Conservation (phyloP, 2,113 vertebrate genomes). For the Polyodon spathula region DNA sequence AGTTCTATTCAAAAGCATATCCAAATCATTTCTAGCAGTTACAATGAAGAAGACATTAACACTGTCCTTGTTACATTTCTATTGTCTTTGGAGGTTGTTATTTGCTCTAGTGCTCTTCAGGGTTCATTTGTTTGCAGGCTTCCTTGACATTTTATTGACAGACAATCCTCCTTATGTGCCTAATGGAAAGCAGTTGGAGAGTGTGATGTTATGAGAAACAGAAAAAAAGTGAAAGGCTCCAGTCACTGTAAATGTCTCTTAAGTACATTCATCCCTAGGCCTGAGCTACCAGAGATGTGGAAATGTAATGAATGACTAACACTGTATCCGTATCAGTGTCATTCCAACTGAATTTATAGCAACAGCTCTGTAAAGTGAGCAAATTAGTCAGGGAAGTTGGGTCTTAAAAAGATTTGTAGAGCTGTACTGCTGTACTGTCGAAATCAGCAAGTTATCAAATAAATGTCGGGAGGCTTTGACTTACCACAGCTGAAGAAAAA, state of each 20-base stretch:
- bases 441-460: too few relatives aligned
- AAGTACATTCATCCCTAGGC: background rate
- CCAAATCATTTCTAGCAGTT: too few relatives aligned
- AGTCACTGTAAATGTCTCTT: background rate
- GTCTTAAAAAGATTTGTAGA: conserved; percentile 38
- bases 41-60: background rate
- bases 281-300: too few relatives aligned
- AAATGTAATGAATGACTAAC: too few relatives aligned
- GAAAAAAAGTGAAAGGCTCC: conserved; percentile 37
- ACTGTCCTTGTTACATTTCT: background rate
- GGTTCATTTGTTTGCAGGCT: conserved; percentile 42
- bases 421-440: conserved; percentile 7
- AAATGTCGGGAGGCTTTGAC: too few relatives aligned
- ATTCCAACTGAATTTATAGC: conserved; percentile 27
- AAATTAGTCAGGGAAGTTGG: conserved; percentile 33
- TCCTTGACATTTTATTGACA: conserved; percentile 54
- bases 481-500: too few relatives aligned
- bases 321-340: background rate
- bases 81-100: conserved; percentile 46
- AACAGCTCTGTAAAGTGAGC: conserved; percentile 34
- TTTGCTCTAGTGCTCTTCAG: conserved; percentile 41
- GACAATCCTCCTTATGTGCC: conserved; percentile 41
- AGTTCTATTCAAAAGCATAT: too few relatives aligned
- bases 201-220: conserved; percentile 47
- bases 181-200: conserved; percentile 35